Base-by-base conservation (phyloP, 2,113 vertebrate genomes). In the Otus sunia region DNA sequence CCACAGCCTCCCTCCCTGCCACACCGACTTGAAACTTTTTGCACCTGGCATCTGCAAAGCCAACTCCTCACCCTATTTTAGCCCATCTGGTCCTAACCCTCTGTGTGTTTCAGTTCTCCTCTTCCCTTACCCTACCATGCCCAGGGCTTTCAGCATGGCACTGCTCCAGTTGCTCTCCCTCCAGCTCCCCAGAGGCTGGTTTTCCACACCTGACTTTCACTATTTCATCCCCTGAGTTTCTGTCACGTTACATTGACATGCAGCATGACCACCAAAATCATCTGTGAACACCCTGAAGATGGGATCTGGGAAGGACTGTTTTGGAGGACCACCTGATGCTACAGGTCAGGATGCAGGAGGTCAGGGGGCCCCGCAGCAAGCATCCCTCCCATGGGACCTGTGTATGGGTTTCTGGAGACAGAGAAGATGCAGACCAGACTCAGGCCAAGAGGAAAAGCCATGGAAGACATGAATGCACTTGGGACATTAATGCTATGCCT, bases 71-170 rank as follows among this genome's bases (percentile, higher is more conserved):
- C n/a, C 29, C 29, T 45, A 34, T 29, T 50, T 76, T 37, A 50
- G 25, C 23, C 41, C 12, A 13, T 58, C 49, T n/a, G 26, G 36
- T 19, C 41, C 47, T 37, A 68, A 67, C 36, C 7, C n/a, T 20
- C 53, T 1, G 0, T 39, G 12, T 18, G 36, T 7, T 63, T 64
- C 37, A 21, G 30, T 49, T 69, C 49, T 68, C 45, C 45, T 63
- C 17, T 50, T 30, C 64, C 23, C 45, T 41, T 68, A n/a, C 25
- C 29, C 43, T 1, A 0, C 18, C 34, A 45, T 10, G 23, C 29
- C 32, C 74, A 69, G 74, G 37, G 37, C 32, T 56, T n/a, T 50
- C 1, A 1, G 43, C 29, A n/a, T 0, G 2, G 22, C 1, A 2
- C 49, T n/a, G 29, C 22, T 85, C 49, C 45, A 39, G 49, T 34